Percentiles rank a stretch among this genome's conserved stretches.
These are phyloP conservation scores for Thalpophila matura DNA, from an alignment of 2,888 invertebrate species.

Conservation along the genomic window DNA sequence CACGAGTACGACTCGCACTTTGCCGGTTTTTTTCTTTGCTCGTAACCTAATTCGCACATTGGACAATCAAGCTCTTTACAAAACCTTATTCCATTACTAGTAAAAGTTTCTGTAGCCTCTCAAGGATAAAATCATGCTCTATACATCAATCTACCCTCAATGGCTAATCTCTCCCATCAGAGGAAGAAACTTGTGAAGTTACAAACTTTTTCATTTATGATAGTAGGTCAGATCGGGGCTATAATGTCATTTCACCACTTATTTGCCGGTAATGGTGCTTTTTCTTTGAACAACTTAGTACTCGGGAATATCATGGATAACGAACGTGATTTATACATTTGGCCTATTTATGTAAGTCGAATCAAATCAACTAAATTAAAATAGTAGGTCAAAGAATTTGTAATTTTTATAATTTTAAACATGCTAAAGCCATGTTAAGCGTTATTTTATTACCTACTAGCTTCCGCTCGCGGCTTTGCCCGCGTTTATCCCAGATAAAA, in stretches of 20 bases:
- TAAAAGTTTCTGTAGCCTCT: constrained; percentile 13
- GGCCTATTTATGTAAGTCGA: not conserved
- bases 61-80: constrained; percentile 19
- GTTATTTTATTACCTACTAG: too few relatives aligned
- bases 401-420: too few relatives aligned
- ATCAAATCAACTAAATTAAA: not conserved
- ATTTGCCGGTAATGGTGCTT: constrained; percentile 48
- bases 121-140: constrained; percentile 29
- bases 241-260: constrained; percentile 39
- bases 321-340: not conserved
- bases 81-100: constrained; percentile 18
- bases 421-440: too few relatives aligned
- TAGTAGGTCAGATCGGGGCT: constrained; percentile 38
- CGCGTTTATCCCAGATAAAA: too few relatives aligned
- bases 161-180: constrained; percentile 27
- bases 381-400: too few relatives aligned
- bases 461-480: too few relatives aligned
- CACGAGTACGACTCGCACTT: too few relatives aligned
- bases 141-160: constrained; percentile 41
- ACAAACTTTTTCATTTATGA: constrained; percentile 56
- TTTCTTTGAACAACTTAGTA: constrained; percentile 34
- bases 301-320: not conserved
- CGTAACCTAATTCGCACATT: not conserved
- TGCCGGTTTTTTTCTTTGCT: too few relatives aligned
- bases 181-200: constrained; percentile 35